A percentile compares a stretch with the other conserved stretches of the same genome.
phyloP scores from a whole-genome alignment of 92 coral and sea anemone genomes.

The Porites lobata region DNA sequence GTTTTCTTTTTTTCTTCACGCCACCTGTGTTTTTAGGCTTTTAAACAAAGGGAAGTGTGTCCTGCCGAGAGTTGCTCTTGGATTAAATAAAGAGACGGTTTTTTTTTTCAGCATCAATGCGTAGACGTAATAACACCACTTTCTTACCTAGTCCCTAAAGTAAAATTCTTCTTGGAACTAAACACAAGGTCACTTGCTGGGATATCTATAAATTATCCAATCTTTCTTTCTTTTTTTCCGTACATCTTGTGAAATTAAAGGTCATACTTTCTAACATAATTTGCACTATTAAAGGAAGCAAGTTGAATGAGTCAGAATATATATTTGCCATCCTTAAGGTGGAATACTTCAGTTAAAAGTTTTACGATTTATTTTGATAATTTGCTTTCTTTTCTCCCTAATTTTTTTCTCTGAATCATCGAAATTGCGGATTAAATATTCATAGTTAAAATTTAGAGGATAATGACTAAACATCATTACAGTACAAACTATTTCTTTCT shows the following conservation, averaged over 20 bases:
- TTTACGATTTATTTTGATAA: neutral
- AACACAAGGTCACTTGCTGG: too few relatives aligned
- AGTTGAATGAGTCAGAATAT: too few relatives aligned
- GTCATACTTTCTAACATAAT: too few relatives aligned
- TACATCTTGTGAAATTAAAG: too few relatives aligned
- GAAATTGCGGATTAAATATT: neutral
- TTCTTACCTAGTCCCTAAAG: conserved; percentile 4
- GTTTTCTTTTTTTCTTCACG: conserved; percentile 1
- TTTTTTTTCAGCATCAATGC: conserved; percentile 7
- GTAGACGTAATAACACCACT: conserved; percentile 21
- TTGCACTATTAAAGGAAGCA: too few relatives aligned
- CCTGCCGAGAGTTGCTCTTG: conserved; percentile 1
- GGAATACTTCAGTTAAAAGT: neutral
- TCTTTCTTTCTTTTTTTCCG: neutral
- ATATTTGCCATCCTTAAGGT: neutral
- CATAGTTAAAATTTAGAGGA: too few relatives aligned
- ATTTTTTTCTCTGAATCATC: too few relatives aligned
- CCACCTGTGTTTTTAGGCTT: conserved; percentile 29
- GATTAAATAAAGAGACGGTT: conserved; percentile 17
- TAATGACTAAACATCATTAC: too few relatives aligned
- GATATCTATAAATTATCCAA: too few relatives aligned
- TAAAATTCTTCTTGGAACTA: too few relatives aligned
- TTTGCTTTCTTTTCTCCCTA: neutral
- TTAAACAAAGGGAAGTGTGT: conserved; percentile 35
- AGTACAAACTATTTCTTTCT: too few relatives aligned